These are phyloP conservation scores for Tyrophagus putrescentiae DNA, from an alignment of 1,140 invertebrate species.

Conservation along the genomic window DNA sequence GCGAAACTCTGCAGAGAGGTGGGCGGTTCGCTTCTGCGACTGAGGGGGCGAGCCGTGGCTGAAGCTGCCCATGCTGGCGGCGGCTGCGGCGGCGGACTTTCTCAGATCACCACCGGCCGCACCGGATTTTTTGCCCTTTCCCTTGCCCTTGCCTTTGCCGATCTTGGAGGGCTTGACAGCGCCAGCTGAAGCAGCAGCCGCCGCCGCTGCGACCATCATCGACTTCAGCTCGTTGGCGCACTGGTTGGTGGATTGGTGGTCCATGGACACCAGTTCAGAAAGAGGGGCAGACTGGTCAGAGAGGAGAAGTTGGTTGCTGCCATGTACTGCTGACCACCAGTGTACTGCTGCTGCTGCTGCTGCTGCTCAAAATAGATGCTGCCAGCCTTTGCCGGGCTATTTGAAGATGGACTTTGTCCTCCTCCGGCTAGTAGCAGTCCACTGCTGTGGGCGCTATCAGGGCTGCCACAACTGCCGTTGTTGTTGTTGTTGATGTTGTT, in stretches of 20 bases:
- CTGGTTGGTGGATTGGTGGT: too few relatives aligned
- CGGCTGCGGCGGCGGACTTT: neutral
- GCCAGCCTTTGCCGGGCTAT: neutral
- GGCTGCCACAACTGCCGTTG: neutral
- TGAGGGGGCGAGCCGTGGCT: neutral
- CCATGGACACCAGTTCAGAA: too few relatives aligned
- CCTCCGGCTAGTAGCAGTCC: neutral
- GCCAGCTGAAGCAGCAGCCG: neutral
- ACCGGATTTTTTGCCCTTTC: neutral
- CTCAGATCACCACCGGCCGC: neutral
- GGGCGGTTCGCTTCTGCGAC: constrained; percentile 16
- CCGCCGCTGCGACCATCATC: neutral
- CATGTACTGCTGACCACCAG: too few relatives aligned
- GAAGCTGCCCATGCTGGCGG: neutral
- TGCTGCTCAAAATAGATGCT: too few relatives aligned
- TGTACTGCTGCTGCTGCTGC: too few relatives aligned
- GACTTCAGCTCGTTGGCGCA: neutral
- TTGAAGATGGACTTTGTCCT: neutral
- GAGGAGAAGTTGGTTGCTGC: too few relatives aligned
- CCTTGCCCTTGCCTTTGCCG: neutral
- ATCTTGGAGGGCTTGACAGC: neutral
- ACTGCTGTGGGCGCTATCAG: neutral
- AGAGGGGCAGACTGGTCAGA: too few relatives aligned
- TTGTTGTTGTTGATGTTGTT: neutral
- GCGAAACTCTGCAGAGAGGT: constrained; percentile 19